Evolutionary conservation across 1,140 invertebrate genomes (phyloP).

Genomic region (Megathymus violae): DNA sequence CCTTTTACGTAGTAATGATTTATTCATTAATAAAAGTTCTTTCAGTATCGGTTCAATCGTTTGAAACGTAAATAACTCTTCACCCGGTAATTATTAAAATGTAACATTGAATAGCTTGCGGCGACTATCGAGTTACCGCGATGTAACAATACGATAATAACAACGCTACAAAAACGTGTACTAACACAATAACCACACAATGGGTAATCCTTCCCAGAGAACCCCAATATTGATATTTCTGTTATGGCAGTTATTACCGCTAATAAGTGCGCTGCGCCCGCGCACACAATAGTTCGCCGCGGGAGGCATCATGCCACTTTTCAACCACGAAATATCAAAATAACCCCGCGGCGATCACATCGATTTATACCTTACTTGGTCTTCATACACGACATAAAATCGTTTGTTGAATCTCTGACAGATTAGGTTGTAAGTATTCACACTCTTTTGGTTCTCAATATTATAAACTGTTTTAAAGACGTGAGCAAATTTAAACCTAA

Average conservation of each 20-base stretch:
- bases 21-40: too few relatives aligned
- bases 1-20: too few relatives aligned
- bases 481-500: slow-evolving; percentile 3
- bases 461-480: neutral
- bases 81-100: slow-evolving; percentile 26
- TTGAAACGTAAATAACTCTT: too few relatives aligned
- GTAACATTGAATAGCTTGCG: slow-evolving; percentile 23
- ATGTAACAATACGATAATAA: slow-evolving; percentile 13
- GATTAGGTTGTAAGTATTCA: slow-evolving; percentile 24
- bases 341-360: neutral
- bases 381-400: neutral
- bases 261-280: slow-evolving; percentile 15
- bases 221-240: slow-evolving; percentile 32
- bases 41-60: too few relatives aligned
- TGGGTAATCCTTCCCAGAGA: slow-evolving; percentile 13
- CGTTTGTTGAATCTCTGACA: neutral
- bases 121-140: slow-evolving; percentile 11
- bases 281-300: slow-evolving; percentile 14
- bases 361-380: neutral
- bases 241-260: slow-evolving; percentile 26
- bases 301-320: slow-evolving; percentile 4
- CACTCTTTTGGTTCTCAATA: slow-evolving; percentile 16
- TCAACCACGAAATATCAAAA: slow-evolving; percentile 12
- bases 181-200: slow-evolving; percentile 32
- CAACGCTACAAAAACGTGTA: slow-evolving; percentile 26